Percentiles rank a stretch among this genome's conserved stretches.
phyloP scores from a whole-genome alignment of 1,140 invertebrate species.

The Pristionchus pacificus region DNA sequence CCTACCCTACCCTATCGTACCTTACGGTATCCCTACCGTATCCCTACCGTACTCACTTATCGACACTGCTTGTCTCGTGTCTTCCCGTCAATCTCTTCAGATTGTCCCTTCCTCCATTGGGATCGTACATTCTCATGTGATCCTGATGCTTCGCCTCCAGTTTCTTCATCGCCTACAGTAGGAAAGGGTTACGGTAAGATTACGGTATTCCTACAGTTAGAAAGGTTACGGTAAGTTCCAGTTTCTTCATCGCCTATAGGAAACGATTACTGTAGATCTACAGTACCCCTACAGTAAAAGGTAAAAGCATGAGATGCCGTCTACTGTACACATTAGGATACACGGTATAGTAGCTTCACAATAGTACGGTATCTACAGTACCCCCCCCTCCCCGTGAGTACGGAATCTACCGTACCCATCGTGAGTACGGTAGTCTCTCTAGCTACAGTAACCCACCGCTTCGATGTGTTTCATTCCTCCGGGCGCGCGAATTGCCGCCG shows the following conservation, averaged over 20 bases:
- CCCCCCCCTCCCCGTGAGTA: background rate
- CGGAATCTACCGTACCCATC: background rate
- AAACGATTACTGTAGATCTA: too few species aligned
- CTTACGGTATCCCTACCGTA: conserved; percentile 72
- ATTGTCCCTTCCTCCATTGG: conserved; percentile 75
- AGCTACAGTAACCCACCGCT: conserved; percentile 24
- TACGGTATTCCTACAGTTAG: background rate
- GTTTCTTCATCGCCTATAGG: background rate
- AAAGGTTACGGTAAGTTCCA: background rate
- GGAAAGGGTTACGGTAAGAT: conserved; percentile 69
- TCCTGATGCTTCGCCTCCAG: conserved; percentile 21
- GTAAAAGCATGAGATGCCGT: too few species aligned
- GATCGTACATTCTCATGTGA: conserved; percentile 83
- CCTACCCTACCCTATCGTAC: background rate
- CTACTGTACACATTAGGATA: background rate
- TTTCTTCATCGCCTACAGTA: conserved; percentile 43
- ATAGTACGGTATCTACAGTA: background rate
- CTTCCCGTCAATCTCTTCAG: conserved; percentile 74
- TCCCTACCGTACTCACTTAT: too few species aligned
- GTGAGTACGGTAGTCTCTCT: too few species aligned
- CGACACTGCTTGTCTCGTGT: conserved; percentile 76
- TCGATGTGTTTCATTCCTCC: conserved; percentile 59
- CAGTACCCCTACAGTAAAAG: too few species aligned
- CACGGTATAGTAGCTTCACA: background rate
- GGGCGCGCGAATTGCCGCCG: conserved; percentile 75